A percentile compares a stretch with the other conserved stretches of the same genome.
These are phyloP conservation scores for Australoheros scitulus DNA, from an alignment of 2,113 vertebrate genomes.

Conservation along the genomic window DNA sequence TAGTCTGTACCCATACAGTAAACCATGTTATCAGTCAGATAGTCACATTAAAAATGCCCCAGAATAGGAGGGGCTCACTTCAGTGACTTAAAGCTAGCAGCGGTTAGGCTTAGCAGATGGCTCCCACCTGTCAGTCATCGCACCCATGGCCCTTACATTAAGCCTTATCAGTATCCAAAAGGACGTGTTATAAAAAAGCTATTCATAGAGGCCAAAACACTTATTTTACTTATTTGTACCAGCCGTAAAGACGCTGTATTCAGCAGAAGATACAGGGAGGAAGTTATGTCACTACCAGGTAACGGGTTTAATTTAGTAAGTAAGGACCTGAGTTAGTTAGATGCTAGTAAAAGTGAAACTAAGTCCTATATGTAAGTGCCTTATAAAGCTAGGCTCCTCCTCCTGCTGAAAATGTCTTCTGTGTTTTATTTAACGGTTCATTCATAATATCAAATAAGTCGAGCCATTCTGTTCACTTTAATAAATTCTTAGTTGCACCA, in stretches of 20 bases:
- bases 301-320: neutral
- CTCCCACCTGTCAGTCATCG: neutral
- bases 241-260: neutral
- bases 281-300: neutral
- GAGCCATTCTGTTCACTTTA: neutral
- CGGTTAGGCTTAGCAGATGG: neutral
- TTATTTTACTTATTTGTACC: too few relatives aligned
- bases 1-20: neutral
- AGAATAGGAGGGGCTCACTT: neutral
- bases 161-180: too few relatives aligned
- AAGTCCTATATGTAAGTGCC: neutral
- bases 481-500: conserved; percentile 26
- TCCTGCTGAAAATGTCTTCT: neutral
- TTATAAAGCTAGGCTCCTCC: neutral
- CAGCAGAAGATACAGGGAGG: neutral
- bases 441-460: neutral
- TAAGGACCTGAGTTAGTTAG: neutral
- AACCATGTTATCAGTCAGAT: neutral
- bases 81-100: too few relatives aligned
- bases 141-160: too few relatives aligned
- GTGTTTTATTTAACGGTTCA: neutral
- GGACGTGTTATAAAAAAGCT: too few relatives aligned
- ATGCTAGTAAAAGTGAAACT: neutral
- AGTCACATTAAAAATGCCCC: neutral
- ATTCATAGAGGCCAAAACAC: too few relatives aligned